Percentiles rank a stretch among this genome's conserved stretches.
These are phyloP conservation scores for Protodeltote pygarga DNA, from an alignment of 2,888 invertebrate genomes.

Conservation along the genomic window DNA sequence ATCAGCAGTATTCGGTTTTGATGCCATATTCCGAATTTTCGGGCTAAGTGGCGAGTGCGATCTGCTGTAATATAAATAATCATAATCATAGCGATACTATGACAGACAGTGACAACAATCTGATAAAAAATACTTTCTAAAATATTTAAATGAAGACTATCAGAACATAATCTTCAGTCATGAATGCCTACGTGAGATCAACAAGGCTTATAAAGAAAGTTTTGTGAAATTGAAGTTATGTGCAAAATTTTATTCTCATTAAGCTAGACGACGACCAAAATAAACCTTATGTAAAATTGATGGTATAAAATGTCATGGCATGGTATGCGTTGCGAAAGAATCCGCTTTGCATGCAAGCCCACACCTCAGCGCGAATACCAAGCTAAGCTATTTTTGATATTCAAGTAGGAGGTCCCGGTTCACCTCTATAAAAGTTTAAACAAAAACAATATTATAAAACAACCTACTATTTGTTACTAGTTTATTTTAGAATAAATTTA, in stretches of 20 bases:
- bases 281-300: constrained; percentile 37
- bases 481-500: too few species aligned
- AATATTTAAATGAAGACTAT: not conserved
- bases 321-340: constrained; percentile 71
- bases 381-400: constrained; percentile 65
- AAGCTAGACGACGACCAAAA: constrained; percentile 6
- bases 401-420: constrained; percentile 70
- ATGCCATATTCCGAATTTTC: constrained; percentile 83
- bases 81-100: not conserved
- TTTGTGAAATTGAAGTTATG: not conserved
- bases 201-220: too few species aligned
- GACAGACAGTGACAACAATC: not conserved
- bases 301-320: constrained; percentile 53
- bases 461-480: constrained; percentile 33
- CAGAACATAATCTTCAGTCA: not conserved
- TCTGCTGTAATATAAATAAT: constrained; percentile 64
- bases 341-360: constrained; percentile 69
- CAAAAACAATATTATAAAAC: constrained; percentile 49
- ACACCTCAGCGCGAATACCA: constrained; percentile 60
- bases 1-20: constrained; percentile 84
- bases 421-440: constrained; percentile 55
- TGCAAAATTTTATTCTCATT: not conserved
- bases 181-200: not conserved
- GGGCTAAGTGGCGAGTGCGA: constrained; percentile 89
- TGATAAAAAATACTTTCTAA: not conserved